phyloP scores from a whole-genome alignment of 1,140 invertebrate species.

The Tetramorium simillimum region DNA sequence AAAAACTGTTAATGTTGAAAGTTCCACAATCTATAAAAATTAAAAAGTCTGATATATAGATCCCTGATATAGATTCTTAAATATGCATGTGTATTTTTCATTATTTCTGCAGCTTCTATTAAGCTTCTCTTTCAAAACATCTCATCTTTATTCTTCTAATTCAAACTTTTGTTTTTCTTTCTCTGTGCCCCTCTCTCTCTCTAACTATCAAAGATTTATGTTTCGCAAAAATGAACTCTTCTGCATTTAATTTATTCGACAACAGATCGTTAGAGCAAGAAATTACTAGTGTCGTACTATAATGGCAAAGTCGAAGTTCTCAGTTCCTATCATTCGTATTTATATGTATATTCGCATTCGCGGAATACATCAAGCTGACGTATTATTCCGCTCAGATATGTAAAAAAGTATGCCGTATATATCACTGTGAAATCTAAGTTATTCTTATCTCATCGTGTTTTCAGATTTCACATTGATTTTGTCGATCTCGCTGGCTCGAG shows the following conservation, averaged over 20 bases:
- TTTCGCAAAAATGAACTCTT: neutral
- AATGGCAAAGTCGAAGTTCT: neutral
- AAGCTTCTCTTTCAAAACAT: neutral
- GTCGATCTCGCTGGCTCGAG: constrained; percentile 5
- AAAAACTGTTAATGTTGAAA: neutral
- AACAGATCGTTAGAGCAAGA: constrained; percentile 20
- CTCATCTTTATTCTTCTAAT: neutral
- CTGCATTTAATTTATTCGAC: neutral
- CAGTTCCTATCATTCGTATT: neutral
- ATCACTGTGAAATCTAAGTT: constrained; percentile 20
- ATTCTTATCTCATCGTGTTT: constrained; percentile 24
- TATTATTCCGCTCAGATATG: constrained; percentile 3
- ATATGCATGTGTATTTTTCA: neutral
- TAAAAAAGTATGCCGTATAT: neutral
- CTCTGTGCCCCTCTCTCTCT: neutral
- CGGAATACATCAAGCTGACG: neutral
- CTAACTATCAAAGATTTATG: neutral
- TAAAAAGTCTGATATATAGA: neutral
- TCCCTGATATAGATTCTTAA: neutral
- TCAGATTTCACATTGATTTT: constrained; percentile 39
- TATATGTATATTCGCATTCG: neutral
- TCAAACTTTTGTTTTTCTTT: no score
- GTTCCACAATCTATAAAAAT: neutral
- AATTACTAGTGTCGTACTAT: neutral
- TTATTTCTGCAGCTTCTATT: neutral